phyloP scores from a whole-genome alignment of 2,113 vertebrate genomes.

The Baryphthengus martii region DNA sequence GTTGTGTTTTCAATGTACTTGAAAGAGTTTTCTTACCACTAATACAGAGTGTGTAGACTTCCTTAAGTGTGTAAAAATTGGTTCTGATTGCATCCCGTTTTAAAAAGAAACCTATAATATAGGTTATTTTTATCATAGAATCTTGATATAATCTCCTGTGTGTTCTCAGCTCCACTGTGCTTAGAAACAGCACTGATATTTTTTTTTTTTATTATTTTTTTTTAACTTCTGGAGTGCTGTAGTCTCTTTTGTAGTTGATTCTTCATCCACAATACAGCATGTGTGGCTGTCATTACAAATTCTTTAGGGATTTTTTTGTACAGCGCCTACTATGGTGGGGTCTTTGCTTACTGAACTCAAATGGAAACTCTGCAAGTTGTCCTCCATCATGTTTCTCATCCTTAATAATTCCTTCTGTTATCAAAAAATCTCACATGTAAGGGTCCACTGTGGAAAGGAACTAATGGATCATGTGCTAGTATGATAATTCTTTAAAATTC shows the following conservation, averaged over 20 bases:
- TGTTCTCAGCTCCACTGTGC: neutral
- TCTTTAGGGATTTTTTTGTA: neutral
- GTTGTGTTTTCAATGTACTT: neutral
- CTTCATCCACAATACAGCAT: neutral
- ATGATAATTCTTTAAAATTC: neutral
- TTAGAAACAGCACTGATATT: neutral
- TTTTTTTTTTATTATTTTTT: neutral
- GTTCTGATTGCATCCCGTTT: neutral
- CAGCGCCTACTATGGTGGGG: rapidly evolving
- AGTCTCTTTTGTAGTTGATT: neutral
- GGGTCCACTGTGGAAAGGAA: neutral
- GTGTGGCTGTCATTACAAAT: neutral
- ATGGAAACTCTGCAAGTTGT: neutral
- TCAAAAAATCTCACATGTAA: neutral
- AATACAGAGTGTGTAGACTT: neutral
- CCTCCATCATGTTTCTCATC: neutral
- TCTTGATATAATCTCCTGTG: neutral
- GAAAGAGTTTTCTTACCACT: neutral
- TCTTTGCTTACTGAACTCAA: neutral
- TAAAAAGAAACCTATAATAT: neutral
- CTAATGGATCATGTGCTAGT: neutral
- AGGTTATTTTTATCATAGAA: neutral
- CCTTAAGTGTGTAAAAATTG: neutral
- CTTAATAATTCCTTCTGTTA: neutral
- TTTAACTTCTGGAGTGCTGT: neutral